phyloP scores from a whole-genome alignment of 2,797 vertebrate species.

The Coregonus ussuriensis region DNA sequence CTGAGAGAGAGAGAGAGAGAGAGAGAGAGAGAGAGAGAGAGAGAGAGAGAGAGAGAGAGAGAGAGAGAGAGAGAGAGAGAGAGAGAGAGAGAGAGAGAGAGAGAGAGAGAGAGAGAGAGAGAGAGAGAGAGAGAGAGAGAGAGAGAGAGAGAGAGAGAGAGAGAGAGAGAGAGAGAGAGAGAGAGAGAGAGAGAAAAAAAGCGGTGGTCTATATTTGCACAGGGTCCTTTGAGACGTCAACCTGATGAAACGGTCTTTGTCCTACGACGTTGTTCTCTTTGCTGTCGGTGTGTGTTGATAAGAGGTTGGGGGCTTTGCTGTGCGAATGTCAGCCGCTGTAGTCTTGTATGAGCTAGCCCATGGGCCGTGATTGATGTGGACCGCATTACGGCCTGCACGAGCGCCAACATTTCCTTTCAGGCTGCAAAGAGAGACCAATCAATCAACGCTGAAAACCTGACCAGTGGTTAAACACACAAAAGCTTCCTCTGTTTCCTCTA shows the following conservation, averaged over 20 bases:
- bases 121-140: not conserved
- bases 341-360: constrained; percentile 41
- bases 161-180: constrained; percentile 14
- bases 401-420: constrained; percentile 58
- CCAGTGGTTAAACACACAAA: constrained; percentile 51
- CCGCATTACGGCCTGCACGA: constrained; percentile 41
- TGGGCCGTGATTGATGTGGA: constrained; percentile 70
- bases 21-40: not conserved
- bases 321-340: constrained; percentile 63
- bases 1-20: constrained; percentile 17
- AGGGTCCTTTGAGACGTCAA: constrained; percentile 43
- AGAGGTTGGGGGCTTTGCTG: constrained; percentile 52
- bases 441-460: constrained; percentile 62
- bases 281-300: constrained; percentile 14
- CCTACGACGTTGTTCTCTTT: constrained; percentile 6
- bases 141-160: constrained; percentile 4
- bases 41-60: constrained; percentile 19
- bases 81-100: not conserved
- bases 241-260: constrained; percentile 36
- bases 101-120: not conserved
- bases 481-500: constrained; percentile 60
- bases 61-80: not conserved
- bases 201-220: constrained; percentile 32
- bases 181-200: not conserved
- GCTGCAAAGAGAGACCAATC: constrained; percentile 64